Conservation (phyloP, 2,888 invertebrate genomes). For the Clunio marinus region DNA sequence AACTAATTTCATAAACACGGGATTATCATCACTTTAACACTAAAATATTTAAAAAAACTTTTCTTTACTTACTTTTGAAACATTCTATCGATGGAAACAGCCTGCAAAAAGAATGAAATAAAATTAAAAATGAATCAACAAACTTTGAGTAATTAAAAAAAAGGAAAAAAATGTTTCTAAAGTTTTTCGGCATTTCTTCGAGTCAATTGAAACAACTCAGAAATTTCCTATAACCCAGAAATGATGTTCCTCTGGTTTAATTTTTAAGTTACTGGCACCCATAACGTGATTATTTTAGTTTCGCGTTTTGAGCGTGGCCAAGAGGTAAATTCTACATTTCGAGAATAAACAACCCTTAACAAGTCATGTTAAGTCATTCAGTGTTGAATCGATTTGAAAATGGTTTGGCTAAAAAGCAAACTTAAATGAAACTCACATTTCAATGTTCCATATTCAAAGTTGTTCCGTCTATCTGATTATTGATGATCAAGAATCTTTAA, state of each 20-base stretch:
- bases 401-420: background rate
- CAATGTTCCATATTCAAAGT: background rate
- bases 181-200: constrained; percentile 24
- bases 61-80: no score
- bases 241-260: constrained; percentile 37
- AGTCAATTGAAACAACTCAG: constrained; percentile 24
- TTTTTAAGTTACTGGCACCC: constrained; percentile 34
- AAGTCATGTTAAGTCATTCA: background rate
- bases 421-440: background rate
- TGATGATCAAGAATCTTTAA: background rate
- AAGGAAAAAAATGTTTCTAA: constrained; percentile 34
- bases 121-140: background rate
- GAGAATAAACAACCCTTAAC: background rate
- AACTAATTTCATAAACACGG: no score
- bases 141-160: background rate
- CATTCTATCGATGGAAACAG: no score
- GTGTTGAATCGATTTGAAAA: background rate
- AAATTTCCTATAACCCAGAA: constrained; percentile 36
- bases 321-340: constrained; percentile 18
- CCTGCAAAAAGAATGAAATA: background rate
- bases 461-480: background rate
- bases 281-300: constrained; percentile 30
- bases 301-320: constrained; percentile 30
- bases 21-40: no score
- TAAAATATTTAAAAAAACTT: no score